phyloP scores from a whole-genome alignment of 35 echinoderm and acorn worm genomes.

The Chiridota heheva region DNA sequence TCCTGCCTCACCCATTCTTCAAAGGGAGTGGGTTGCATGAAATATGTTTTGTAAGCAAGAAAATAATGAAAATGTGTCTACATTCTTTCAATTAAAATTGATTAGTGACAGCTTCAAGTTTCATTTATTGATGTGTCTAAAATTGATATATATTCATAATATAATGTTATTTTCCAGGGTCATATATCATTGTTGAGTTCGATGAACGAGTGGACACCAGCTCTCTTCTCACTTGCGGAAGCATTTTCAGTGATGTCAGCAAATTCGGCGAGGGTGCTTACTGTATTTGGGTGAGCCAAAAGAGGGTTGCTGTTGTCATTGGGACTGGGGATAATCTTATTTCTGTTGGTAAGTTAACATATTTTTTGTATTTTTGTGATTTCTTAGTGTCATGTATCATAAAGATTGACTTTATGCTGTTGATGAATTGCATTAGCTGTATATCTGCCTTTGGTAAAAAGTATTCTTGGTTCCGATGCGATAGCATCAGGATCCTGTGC shows the following conservation, averaged over 20 bases:
- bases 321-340: constrained; percentile 22
- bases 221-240: not conserved
- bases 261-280: not conserved
- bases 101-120: not conserved
- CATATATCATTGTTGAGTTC: not conserved
- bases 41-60: not conserved
- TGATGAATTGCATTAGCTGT: not conserved
- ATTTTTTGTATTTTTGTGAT: not conserved
- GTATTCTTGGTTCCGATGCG: no score
- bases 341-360: constrained; percentile 14
- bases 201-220: not conserved
- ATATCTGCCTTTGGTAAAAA: not conserved
- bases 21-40: no score
- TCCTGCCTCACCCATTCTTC: no score
- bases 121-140: not conserved
- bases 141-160: not conserved
- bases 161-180: not conserved
- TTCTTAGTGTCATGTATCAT: not conserved
- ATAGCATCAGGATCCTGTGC: no score
- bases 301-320: not conserved
- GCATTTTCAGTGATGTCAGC: constrained; percentile 8
- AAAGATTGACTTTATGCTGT: not conserved
- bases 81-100: not conserved
- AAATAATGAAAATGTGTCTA: not conserved
- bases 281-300: constrained; percentile 21